Evolutionary conservation across 2,113 vertebrate genomes (phyloP), one percentile per base, ranked within the genome.

Genomic region (Probosciger aterrimus): DNA sequence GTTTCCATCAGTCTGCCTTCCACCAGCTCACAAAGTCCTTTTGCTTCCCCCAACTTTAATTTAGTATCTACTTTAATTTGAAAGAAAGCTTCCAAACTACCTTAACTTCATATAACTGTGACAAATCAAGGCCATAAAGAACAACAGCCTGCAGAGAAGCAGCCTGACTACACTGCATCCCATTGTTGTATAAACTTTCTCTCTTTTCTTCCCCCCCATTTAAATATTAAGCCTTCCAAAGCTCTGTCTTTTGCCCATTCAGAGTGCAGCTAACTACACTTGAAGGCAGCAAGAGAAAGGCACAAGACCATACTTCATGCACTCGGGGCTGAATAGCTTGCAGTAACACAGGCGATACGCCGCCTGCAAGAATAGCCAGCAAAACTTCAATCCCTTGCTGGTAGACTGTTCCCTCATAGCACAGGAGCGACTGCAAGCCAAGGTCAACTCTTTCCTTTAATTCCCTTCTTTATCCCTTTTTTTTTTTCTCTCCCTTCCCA

Each of bases 361-460:
- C 1, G 25, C 39, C 59, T 24, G 31, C 88, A 68, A 69, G 57
- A 96, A 86, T 0, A 92, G 84, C 68, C 84, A 75, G 76, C 8
- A 3, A 82, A 95, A 93, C 92, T 85, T 75, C 15, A 4, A 2
- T n/a, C 41, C 37, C 71, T 77, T 35, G 6, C 59, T 46, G 62
- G 73, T 14, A 65, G 55, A 16, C 50, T 65, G 22, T 31, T 93
- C 75, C 82, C 85, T 63, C 65, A 47, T 89, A 85, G 73, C 14
- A 37, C 18, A 10, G 75, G 44, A 90, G 68, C 37, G 39, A 97
- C 96, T 94, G 67, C 84, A 93, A 97, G 91, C 97, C 98, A 99
- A 98, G 97, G 98, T 98, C 98, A 94, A 97, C 96, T 97, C 96
- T 97, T 97, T 97, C 94, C 93, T 95, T 97, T 69, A 92, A 93